A percentile compares a stretch with the other conserved stretches of the same genome.
Conservation (phyloP, 2,888 invertebrate species). For the Ochropleura leucogaster region DNA sequence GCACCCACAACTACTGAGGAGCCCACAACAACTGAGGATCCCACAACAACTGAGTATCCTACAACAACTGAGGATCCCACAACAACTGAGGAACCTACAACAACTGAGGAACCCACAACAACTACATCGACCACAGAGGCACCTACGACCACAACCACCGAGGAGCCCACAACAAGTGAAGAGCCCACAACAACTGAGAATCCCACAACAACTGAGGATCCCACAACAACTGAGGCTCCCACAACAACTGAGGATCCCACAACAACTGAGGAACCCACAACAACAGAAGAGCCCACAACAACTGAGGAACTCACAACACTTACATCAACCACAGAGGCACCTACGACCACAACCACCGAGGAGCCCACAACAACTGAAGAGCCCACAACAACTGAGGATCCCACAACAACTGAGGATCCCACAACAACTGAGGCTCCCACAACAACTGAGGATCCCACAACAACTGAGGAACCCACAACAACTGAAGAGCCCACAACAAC, state of each 20-base stretch:
- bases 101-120: slow-evolving; percentile 3
- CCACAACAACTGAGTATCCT: no score
- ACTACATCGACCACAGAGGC: no score
- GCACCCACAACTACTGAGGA: slow-evolving; percentile 10
- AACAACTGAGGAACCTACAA: slow-evolving; percentile 15
- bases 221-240: neutral
- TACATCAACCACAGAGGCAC: neutral
- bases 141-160: no score
- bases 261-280: slow-evolving; percentile 9
- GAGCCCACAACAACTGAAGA: slow-evolving; percentile 3
- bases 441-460: no score
- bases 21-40: neutral
- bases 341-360: slow-evolving; percentile 16
- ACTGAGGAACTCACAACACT: slow-evolving; percentile 9
- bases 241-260: no score
- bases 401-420: slow-evolving; percentile 1
- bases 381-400: neutral
- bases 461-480: neutral
- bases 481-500: no score
- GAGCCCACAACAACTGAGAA: slow-evolving; percentile 13
- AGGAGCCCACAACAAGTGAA: neutral
- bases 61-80: slow-evolving; percentile 1
- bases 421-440: no score
- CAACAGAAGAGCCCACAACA: slow-evolving; percentile 20
- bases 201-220: neutral